Percentiles rank a stretch among this genome's conserved stretches.
These are phyloP conservation scores for Anthoscopus minutus DNA, from an alignment of 2,113 vertebrate species.

Conservation along the genomic window DNA sequence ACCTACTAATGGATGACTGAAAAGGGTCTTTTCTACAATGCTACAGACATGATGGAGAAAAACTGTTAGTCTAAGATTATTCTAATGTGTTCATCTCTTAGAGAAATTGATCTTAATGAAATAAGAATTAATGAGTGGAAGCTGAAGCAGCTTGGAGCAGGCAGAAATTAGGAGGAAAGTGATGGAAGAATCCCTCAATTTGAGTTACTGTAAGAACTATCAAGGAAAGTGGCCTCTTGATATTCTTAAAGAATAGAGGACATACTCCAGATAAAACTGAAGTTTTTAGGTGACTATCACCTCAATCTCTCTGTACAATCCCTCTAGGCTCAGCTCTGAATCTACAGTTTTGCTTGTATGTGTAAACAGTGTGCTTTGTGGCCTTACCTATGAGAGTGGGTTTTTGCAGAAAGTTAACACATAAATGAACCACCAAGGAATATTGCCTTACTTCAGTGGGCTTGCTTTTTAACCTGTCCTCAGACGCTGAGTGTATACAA, in stretches of 20 bases:
- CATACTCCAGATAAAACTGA: not conserved
- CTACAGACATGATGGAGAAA: not conserved
- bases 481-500: not conserved
- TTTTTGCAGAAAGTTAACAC: not conserved
- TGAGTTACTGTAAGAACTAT: not conserved
- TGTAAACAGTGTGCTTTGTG: not conserved
- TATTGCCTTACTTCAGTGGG: not conserved
- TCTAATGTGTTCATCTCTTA: not conserved
- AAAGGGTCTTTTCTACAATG: not conserved
- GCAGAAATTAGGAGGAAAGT: not conserved
- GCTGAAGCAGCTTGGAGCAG: not conserved
- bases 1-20: not conserved
- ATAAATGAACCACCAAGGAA: not conserved
- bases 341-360: accelerated
- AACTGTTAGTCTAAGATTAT: not conserved
- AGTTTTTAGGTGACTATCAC: not conserved
- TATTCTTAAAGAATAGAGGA: not conserved
- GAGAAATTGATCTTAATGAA: not conserved
- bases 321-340: not conserved
- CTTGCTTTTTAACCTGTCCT: not conserved
- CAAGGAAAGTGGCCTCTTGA: not conserved
- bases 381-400: accelerated
- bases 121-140: not conserved
- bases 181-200: not conserved
- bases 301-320: not conserved